Evolutionary conservation across 2,888 invertebrate genomes (phyloP).

Genomic region (Polyommatus iphigenia): DNA sequence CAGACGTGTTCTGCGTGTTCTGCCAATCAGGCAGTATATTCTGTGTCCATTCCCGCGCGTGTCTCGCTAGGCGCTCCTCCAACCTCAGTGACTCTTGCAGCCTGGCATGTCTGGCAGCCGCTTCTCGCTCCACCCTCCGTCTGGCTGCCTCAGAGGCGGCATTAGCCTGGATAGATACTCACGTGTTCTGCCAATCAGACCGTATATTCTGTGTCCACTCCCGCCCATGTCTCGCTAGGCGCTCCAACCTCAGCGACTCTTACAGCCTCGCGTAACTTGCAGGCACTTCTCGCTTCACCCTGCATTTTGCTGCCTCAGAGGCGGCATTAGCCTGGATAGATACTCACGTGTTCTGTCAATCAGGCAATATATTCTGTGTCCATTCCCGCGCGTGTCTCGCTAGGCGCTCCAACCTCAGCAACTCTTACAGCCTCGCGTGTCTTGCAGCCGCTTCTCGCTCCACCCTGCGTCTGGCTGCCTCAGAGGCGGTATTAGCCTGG

Average conservation of each 20-base stretch:
- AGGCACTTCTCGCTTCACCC: conserved; percentile 83
- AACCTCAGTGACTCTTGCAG: too few relatives aligned
- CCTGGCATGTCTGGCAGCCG: conserved; percentile 82
- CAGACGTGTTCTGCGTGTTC: conserved; percentile 78
- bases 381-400: conserved; percentile 82
- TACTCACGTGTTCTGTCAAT: conserved; percentile 87
- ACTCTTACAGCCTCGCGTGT: conserved; percentile 85
- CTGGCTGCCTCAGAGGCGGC: too few relatives aligned
- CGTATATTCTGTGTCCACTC: conserved; percentile 88
- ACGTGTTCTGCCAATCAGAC: conserved; percentile 89
- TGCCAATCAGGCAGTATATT: too few relatives aligned
- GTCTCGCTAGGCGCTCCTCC: too few relatives aligned
- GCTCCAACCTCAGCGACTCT: too few relatives aligned
- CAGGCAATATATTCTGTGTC: conserved; percentile 87
- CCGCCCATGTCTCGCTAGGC: conserved; percentile 76
- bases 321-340: too few relatives aligned
- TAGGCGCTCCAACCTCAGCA: conserved; percentile 84
- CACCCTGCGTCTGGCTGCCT: conserved; percentile 55
- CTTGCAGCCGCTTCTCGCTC: conserved; percentile 84
- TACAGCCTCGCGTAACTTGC: too few relatives aligned
- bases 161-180: too few relatives aligned
- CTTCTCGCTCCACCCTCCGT: conserved; percentile 83
- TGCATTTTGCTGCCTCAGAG: too few relatives aligned
- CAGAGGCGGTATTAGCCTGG: too few relatives aligned
- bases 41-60: too few relatives aligned